Evolutionary conservation across 2,888 invertebrate genomes (phyloP), one percentile per base, ranked within the genome.

Genomic region (Cinara cedri): DNA sequence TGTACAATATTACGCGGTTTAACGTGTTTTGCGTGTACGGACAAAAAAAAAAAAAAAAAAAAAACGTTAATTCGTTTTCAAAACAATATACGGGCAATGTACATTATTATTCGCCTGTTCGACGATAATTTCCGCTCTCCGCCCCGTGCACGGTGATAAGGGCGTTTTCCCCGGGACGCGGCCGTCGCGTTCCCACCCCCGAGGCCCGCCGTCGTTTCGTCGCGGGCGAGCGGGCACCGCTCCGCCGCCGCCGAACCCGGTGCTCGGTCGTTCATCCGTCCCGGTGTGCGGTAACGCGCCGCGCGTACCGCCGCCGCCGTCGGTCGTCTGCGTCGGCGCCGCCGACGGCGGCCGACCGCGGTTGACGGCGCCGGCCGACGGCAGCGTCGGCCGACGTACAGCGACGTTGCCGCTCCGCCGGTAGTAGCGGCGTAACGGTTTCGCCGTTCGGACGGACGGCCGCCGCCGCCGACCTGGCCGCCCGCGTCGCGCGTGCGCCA

Each of bases 371-470:
- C 11, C 65, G 16, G 11, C 34, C 51, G 55, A 1, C 1, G 19
- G 0, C 72, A 26, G n/a, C 21, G 26, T 8, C 14, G 10, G 34
- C 34, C 63, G 74, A 26, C 9, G 19, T 13, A 19, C 34, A 13
- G 76, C 76, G 76, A 78, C 76, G 76, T 78, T 78, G 76, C 76
- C 76, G 34, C 6, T 34, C 68, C 68, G 76, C 76, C 76, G n/a
- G n/a, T n/a, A 78, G 57, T 74, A 51, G 63, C 63, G 63, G 74
- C 63, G 63, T 26, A 63, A 63, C 74, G 74, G 74, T 74, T 51
- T 16, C 16, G 51, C 9, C 51, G 13, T 21, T 1, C 16, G 49
- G 19, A 44, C 49, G 68, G 51, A 26, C 57, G 2, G 34, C 26
- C 51, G 49, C 19, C 49, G 13, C 4, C 8, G 24, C 21, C 57